These are phyloP conservation scores for Danio aesculapii DNA, from an alignment of 2,797 vertebrate genomes.

Conservation along the genomic window DNA sequence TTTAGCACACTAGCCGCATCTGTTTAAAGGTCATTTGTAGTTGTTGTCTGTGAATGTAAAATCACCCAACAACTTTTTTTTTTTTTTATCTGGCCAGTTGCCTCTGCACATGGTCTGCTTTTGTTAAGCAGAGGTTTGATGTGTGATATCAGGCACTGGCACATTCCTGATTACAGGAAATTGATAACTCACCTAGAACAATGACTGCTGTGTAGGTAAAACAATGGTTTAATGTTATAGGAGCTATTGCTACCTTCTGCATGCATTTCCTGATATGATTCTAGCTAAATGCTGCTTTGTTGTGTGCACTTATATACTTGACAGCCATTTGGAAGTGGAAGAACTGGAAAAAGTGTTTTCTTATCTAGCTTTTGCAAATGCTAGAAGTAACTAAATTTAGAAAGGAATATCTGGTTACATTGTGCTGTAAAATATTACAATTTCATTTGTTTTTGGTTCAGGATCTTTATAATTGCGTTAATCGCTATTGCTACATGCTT, in stretches of 20 bases:
- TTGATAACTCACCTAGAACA: constrained; percentile 54
- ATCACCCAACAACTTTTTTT: background rate
- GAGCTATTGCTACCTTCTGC: background rate
- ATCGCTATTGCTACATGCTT: too few species aligned
- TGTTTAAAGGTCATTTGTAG: constrained; percentile 34
- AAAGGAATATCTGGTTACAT: background rate
- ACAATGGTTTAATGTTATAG: constrained; percentile 45
- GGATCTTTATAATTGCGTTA: background rate
- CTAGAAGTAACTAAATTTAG: too few species aligned
- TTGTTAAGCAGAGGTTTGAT: background rate
- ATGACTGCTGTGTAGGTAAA: constrained; percentile 51
- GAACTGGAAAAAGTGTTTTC: background rate
- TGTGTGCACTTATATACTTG: background rate
- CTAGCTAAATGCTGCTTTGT: background rate
- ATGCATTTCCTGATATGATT: constrained; percentile 17
- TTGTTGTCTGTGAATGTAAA: constrained; percentile 18
- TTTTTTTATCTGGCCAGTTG: background rate
- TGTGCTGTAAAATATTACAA: background rate
- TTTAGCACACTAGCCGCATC: background rate
- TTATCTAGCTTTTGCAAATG: background rate
- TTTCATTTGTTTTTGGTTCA: background rate
- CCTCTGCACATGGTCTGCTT: background rate
- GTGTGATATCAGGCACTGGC: background rate
- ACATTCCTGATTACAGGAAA: constrained; percentile 46
- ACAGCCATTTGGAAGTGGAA: background rate